Evolutionary conservation across 1,140 invertebrate genomes (phyloP), one percentile per base, ranked within the genome.

Genomic region (Glossosoma conforme): DNA sequence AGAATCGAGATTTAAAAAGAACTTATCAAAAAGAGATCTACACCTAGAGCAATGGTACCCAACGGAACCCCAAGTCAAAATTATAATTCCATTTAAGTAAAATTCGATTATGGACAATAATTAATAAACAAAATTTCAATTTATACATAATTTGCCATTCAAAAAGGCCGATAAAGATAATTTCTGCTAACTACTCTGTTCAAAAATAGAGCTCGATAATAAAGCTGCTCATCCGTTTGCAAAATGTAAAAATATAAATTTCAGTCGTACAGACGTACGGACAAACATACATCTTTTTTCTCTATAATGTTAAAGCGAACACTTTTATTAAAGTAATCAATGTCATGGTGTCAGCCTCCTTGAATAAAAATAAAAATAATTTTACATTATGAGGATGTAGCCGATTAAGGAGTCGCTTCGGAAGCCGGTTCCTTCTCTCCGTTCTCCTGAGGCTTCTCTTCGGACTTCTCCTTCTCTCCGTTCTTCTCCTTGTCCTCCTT

Each of bases 401-500:
- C 9, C 17, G 22, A 20, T n/a, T n/a, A n/a, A n/a, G n/a, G n/a
- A n/a, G n/a, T n/a, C n/a, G n/a, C n/a, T n/a, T n/a, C n/a, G n/a
- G n/a, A n/a, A n/a, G 25, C 25, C 19, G 25, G 35, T 33, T 54
- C 37, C 66, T 74, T 70, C 37, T 74, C 71, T 28, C 66, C 67
- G 47, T 72, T 70, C 53, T 67, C 69, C n/a, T 54, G 37, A 2
- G 30, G 20, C 24, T 56, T 53, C 40, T 77, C 70, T 41, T 74
- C 69, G 48, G 71, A 72, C 53, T 77, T 77, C 20, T 78, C 75
- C 38, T 74, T 70, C 4, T 65, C 67, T 11, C 72, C 68, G 50
- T 74, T 68, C 25, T 78, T 75, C 37, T 81, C 79, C 25, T 80
- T 77, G 44, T 78, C 75, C 57, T 80, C 65, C 44, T 75, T 69